Conservation (phyloP, 2,797 vertebrate genomes). For the Macroramphosus scolopax region DNA sequence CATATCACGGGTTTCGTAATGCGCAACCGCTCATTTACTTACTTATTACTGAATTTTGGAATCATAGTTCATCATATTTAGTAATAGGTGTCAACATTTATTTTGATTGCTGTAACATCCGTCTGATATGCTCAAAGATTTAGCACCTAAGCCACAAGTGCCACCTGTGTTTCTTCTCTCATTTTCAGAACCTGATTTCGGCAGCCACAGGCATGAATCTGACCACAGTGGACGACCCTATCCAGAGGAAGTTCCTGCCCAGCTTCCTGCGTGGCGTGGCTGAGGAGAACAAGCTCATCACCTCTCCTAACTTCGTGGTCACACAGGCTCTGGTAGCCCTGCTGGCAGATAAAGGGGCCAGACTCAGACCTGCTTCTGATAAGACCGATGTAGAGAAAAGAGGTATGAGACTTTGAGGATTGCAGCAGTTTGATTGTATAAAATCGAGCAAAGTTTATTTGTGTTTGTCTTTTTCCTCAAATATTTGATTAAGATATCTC, state of each 20-base stretch:
- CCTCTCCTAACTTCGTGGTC: constrained; percentile 96
- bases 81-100: no score
- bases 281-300: constrained; percentile 96
- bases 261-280: constrained; percentile 94
- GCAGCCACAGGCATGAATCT: constrained; percentile 96
- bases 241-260: constrained; percentile 95
- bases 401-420: constrained; percentile 74
- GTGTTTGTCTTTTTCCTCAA: no score
- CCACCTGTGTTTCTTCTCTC: not conserved
- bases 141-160: no score
- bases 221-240: constrained; percentile 94
- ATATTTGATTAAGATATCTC: no score
- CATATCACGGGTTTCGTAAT: no score
- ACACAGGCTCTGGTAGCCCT: constrained; percentile 96
- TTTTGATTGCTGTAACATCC: no score
- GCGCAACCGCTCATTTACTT: no score
- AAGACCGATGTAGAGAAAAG: constrained; percentile 93
- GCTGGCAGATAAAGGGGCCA: constrained; percentile 93
- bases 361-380: constrained; percentile 89
- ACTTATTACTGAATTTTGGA: no score
- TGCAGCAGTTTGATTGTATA: not conserved
- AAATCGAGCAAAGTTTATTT: no score
- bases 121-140: no score
- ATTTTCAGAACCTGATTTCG: constrained; percentile 91
- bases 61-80: no score